Percentiles rank a stretch among this genome's conserved stretches.
Conservation (phyloP, 2,888 invertebrate species). For the Venustoraphidia nigricollis region DNA sequence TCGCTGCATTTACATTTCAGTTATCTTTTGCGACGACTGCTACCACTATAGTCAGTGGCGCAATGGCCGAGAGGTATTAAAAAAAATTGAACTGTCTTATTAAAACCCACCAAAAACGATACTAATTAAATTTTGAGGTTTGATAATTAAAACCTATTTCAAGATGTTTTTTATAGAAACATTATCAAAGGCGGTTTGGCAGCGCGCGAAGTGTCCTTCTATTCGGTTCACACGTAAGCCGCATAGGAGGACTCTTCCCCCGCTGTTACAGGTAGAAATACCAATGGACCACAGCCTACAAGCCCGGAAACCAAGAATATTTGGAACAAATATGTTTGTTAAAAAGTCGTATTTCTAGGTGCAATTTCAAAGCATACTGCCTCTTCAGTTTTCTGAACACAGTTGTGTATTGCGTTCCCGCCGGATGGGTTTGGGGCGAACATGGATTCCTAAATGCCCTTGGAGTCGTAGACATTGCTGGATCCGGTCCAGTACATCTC, state of each 20-base stretch:
- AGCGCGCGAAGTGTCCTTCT: too few relatives aligned
- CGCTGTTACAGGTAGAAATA: too few relatives aligned
- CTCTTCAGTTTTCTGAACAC: constrained; percentile 81
- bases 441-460: constrained; percentile 71
- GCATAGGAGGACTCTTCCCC: too few relatives aligned
- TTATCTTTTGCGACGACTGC: constrained; percentile 80
- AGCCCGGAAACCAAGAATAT: too few relatives aligned
- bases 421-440: constrained; percentile 85
- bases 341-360: constrained; percentile 36
- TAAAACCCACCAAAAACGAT: too few relatives aligned
- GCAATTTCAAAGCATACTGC: constrained; percentile 83
- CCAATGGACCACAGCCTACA: too few relatives aligned
- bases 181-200: too few relatives aligned
- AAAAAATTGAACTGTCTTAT: not conserved
- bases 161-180: too few relatives aligned
- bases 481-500: constrained; percentile 80
- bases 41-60: constrained; percentile 84
- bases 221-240: too few relatives aligned
- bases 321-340: too few relatives aligned
- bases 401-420: constrained; percentile 79
- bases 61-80: constrained; percentile 78
- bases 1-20: constrained; percentile 81
- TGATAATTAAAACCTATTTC: too few relatives aligned
- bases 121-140: too few relatives aligned
- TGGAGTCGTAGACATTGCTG: constrained; percentile 86